Conservation (phyloP, 2,113 vertebrate species). For the Gymnocephalus cernua region DNA sequence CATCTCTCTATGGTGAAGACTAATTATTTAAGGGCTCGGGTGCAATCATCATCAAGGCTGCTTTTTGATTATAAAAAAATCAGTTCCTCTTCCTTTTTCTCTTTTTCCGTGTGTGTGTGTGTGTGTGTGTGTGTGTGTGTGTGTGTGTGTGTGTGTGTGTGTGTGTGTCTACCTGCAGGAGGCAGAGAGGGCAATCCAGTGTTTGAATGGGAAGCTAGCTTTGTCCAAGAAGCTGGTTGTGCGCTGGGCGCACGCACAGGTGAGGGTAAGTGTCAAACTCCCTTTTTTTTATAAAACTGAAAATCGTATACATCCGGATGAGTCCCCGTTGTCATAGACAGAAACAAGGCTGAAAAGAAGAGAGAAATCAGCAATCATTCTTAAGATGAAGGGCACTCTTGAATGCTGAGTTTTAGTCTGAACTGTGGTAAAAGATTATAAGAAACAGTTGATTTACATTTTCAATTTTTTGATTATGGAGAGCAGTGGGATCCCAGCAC, state of each 20-base stretch:
- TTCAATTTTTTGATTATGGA: constrained; percentile 20
- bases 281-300: not conserved
- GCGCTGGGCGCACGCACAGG: constrained; percentile 97
- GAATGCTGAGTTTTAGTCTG: not conserved
- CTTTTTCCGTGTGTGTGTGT: constrained; percentile 6
- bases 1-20: constrained; percentile 46
- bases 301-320: not conserved
- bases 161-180: constrained; percentile 84
- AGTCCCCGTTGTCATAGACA: not conserved
- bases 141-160: constrained; percentile 13
- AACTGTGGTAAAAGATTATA: not conserved
- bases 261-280: constrained; percentile 88
- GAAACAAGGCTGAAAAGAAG: not conserved
- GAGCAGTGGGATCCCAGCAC: constrained; percentile 57
- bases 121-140: constrained; percentile 15
- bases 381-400: not conserved
- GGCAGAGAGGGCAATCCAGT: constrained; percentile 95
- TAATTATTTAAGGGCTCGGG: constrained; percentile 71
- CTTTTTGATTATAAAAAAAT: constrained; percentile 55
- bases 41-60: constrained; percentile 58
- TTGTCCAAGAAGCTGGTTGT: constrained; percentile 98
- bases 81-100: not conserved
- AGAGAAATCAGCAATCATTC: not conserved
- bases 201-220: constrained; percentile 97
- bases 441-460: constrained; percentile 20